Evolutionary conservation across 2,797 vertebrate genomes (phyloP).

Genomic region (Aphelocoma californica): DNA sequence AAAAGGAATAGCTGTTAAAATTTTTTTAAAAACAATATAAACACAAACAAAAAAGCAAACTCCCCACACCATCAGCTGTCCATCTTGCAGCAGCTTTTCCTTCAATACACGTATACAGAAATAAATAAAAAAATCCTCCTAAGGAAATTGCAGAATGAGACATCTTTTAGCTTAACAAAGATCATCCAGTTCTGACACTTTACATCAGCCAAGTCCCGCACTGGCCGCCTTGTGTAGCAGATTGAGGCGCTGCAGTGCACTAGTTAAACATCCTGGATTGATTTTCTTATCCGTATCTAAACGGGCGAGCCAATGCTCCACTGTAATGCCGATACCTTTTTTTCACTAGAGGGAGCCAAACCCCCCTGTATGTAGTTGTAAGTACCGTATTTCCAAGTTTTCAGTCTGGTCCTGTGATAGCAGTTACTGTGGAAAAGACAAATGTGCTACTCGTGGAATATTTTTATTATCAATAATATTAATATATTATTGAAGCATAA

Average conservation of each 20-base stretch:
- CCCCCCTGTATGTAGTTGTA: not conserved
- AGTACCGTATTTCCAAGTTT: not conserved
- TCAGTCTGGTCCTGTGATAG: not conserved
- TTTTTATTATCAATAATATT: not conserved
- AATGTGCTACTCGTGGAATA: not conserved
- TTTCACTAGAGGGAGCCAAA: conserved; percentile 71
- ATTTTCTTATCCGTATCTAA: not conserved
- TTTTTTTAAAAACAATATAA: not conserved
- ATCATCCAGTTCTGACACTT: not conserved
- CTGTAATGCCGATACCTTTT: not conserved
- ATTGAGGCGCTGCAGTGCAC: not conserved
- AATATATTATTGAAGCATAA: not conserved
- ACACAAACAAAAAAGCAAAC: not conserved
- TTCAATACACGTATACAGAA: not conserved
- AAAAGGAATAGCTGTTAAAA: not conserved
- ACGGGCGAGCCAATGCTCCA: fast-evolving
- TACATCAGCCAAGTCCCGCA: fast-evolving
- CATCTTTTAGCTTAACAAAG: not conserved
- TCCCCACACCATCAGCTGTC: not conserved
- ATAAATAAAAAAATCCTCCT: not conserved
- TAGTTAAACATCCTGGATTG: not conserved
- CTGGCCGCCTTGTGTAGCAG: fast-evolving
- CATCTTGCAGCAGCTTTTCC: not conserved
- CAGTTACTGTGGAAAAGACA: not conserved
- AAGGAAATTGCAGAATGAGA: not conserved